These are phyloP conservation scores for Chaitophorus viminalis DNA, from an alignment of 2,888 invertebrate species.

Conservation along the genomic window DNA sequence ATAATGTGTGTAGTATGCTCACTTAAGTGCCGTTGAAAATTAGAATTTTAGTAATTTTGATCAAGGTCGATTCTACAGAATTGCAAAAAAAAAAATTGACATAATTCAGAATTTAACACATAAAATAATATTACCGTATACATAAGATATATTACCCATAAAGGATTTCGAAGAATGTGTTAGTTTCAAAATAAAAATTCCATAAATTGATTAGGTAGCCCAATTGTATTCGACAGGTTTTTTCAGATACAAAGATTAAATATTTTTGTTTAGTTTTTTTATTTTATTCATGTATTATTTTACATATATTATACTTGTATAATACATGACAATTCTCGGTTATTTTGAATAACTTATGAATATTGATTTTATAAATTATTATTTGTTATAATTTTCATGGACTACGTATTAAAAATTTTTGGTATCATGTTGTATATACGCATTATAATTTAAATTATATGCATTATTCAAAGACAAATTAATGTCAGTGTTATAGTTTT, in stretches of 20 bases:
- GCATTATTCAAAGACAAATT: not conserved
- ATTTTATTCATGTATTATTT: conserved; percentile 24
- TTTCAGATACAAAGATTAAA: conserved; percentile 33
- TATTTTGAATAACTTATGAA: not conserved
- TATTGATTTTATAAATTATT: not conserved
- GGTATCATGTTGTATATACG: too few species aligned
- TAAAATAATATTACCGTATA: not conserved
- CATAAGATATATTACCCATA: conserved; percentile 9
- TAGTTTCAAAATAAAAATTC: conserved; percentile 37
- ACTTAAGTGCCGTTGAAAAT: not conserved
- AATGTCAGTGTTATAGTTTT: not conserved
- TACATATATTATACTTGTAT: not conserved
- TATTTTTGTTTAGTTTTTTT: conserved; percentile 13
- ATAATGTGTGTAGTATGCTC: not conserved
- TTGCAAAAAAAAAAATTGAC: not conserved
- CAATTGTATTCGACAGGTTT: conserved; percentile 36
- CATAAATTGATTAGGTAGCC: conserved; percentile 24
- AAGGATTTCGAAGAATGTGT: conserved; percentile 28
- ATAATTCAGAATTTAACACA: not conserved
- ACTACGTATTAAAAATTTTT: too few species aligned
- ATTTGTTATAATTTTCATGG: not conserved
- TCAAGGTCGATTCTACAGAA: not conserved
- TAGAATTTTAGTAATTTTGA: not conserved
- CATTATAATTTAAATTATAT: not conserved
- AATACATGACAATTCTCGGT: not conserved